Evolutionary conservation across 2,113 vertebrate genomes (phyloP).

Genomic region (Rhombomys opimus): DNA sequence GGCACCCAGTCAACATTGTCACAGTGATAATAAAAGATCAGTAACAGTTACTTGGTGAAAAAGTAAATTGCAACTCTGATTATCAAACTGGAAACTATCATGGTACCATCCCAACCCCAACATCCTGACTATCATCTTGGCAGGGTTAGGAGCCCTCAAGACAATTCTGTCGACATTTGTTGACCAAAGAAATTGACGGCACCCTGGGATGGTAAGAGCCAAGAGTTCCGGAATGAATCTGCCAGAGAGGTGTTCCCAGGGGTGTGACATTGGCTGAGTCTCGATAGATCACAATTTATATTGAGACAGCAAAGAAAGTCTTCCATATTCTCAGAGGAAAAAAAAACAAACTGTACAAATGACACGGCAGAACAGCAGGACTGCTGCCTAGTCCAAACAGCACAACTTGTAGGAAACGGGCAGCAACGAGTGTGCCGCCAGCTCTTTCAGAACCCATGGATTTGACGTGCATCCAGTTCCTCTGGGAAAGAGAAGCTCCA

Average conservation of each 20-base stretch:
- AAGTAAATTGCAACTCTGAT: neutral
- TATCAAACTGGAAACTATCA: neutral
- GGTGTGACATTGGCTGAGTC: neutral
- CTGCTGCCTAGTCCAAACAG: neutral
- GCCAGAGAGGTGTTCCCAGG: neutral
- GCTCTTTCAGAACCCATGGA: constrained; percentile 1
- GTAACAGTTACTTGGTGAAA: neutral
- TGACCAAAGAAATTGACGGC: neutral
- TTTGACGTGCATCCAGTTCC: constrained; percentile 26
- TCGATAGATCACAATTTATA: neutral
- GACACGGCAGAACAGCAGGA: neutral
- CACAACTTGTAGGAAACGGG: constrained; percentile 40
- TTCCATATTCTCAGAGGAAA: neutral
- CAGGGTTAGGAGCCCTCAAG: neutral
- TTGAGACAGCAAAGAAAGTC: neutral
- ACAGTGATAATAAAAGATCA: constrained; percentile 1
- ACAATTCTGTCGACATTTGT: neutral
- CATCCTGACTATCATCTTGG: too few relatives aligned
- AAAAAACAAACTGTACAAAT: neutral
- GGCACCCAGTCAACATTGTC: neutral
- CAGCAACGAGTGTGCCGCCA: constrained; percentile 31
- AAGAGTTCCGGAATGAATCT: neutral
- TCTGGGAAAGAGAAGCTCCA: constrained; percentile 13
- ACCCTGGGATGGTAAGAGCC: too few relatives aligned
- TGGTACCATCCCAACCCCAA: neutral